phyloP scores from a whole-genome alignment of 1,140 invertebrate genomes.

The Ephestia elutella region DNA sequence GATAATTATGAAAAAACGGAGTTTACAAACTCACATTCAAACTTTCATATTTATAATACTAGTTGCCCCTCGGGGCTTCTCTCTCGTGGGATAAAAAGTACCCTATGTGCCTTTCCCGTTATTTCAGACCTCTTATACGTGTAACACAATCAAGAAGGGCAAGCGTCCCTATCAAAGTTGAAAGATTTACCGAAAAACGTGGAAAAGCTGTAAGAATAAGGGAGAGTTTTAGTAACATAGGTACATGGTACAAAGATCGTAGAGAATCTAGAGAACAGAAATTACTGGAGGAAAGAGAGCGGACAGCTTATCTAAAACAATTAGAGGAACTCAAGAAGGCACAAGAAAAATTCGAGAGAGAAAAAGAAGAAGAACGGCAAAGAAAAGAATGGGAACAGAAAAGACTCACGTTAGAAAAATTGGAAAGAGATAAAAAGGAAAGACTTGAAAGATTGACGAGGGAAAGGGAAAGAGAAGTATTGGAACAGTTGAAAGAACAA shows the following conservation, averaged over 20 bases:
- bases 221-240: constrained; percentile 8
- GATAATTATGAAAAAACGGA: no score
- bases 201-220: constrained; percentile 16
- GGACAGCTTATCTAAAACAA: neutral
- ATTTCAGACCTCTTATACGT: constrained; percentile 21
- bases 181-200: neutral
- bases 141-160: constrained; percentile 19
- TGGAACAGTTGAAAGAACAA: constrained; percentile 1
- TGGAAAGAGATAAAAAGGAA: neutral
- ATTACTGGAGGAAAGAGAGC: constrained; percentile 16
- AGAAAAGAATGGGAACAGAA: neutral
- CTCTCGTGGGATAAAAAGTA: neutral
- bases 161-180: constrained; percentile 13
- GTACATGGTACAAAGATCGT: constrained; percentile 28
- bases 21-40: no score
- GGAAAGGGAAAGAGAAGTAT: neutral
- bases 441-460: neutral
- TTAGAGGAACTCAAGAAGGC: neutral
- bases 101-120: constrained; percentile 6
- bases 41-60: no score
- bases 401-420: no score
- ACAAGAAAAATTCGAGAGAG: neutral
- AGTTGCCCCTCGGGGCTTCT: no score
- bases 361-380: neutral
- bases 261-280: constrained; percentile 23